Evolutionary conservation across 2,888 invertebrate species (phyloP), one percentile per base, ranked within the genome.

Genomic region (Patella caerulea): DNA sequence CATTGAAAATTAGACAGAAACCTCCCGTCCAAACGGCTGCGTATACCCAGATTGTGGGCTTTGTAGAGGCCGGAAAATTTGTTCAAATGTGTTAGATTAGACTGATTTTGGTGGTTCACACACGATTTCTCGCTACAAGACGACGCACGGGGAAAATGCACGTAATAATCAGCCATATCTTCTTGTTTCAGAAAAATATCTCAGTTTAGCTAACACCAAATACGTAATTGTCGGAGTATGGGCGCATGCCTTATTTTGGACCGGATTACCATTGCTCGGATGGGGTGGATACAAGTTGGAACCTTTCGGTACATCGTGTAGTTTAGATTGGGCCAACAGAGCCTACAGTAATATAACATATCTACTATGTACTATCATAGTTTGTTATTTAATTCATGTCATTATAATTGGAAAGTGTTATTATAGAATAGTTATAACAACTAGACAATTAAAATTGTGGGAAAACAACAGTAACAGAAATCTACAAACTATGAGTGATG

Each of bases 271-370:
- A 0, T 73, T 86, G n/a, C 9, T 85, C 2, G 86, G 86, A 11
- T 86, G 86, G 86, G 82, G 79, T 59, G 74, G 76, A 70, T 86
- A 85, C 77, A 79, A 76, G 0, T 79, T 78, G n/a, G 86, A 86
- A 70, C 79, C 82, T 15, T 86, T 83, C 72, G 74, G 79, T n/a
- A 86, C 86, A 3, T 83, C 86, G 15, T 86, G 86, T 76, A 82
- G 79, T 24, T 56, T 85, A 2, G 81, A 83, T 81, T 86, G 86
- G 86, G 56, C 71, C 14, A 79, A 78, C 19, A 53, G 74, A 5
- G 53, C 71, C n/a, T 54, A 71, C 24, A 55, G 75, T 9, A 80
- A 79, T 55, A 17, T 75, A 70, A 72, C 83, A 19, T 85, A 85
- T 74, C 53, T 79, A 9, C 71, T 81, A 11, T 72, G 78, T 65